phyloP scores from a whole-genome alignment of 2,888 invertebrate genomes.

The Aleiodes testaceus region DNA sequence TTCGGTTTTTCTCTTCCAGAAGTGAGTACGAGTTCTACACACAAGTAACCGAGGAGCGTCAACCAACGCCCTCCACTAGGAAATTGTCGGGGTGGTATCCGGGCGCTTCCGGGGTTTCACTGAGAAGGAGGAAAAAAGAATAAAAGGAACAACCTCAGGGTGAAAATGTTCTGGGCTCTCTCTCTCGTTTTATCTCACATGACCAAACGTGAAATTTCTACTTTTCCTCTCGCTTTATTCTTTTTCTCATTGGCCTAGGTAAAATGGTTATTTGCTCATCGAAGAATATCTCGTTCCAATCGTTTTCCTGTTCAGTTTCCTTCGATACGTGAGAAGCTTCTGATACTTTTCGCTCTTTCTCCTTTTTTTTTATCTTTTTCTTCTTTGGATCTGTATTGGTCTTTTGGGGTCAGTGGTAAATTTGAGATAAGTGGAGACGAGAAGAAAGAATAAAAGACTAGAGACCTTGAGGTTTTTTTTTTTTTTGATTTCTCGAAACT shows the following conservation, averaged over 20 bases:
- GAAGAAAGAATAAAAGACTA: no score
- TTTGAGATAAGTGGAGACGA: no score
- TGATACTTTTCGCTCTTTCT: slow-evolving; percentile 6
- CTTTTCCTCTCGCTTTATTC: neutral
- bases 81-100: slow-evolving; percentile 52
- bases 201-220: slow-evolving; percentile 1
- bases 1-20: neutral
- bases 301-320: slow-evolving; percentile 1
- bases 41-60: slow-evolving; percentile 13
- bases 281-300: slow-evolving; percentile 43
- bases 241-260: slow-evolving; percentile 46
- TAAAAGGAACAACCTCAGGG: slow-evolving; percentile 29
- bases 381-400: neutral
- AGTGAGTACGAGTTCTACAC: neutral
- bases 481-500: no score
- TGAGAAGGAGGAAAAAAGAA: slow-evolving; percentile 31
- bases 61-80: slow-evolving; percentile 46
- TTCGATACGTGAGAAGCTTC: neutral
- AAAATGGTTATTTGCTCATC: slow-evolving; percentile 47
- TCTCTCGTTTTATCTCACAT: slow-evolving; percentile 9
- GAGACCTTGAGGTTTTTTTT: no score
- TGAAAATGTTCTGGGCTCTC: slow-evolving; percentile 31
- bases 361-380: neutral
- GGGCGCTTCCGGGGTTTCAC: slow-evolving; percentile 52
- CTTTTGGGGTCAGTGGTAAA: no score